These are phyloP conservation scores for Orchesella cincta DNA, from an alignment of 1,140 invertebrate genomes.

Conservation along the genomic window DNA sequence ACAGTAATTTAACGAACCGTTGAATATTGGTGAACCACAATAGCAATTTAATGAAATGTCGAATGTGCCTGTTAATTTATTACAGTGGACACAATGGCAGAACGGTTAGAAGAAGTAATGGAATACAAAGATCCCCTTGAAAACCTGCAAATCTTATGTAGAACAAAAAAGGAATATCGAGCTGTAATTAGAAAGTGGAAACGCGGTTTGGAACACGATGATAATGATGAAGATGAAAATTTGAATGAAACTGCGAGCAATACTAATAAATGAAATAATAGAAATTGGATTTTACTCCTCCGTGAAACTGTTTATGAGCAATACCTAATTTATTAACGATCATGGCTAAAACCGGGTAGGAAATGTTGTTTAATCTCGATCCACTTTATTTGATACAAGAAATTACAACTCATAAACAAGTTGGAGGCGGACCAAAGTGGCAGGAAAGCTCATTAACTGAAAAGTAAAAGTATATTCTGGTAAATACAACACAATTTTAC, in stretches of 20 bases:
- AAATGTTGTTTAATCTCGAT: too few relatives aligned
- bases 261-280: too few relatives aligned
- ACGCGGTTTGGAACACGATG: too few relatives aligned
- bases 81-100: conserved; percentile 9
- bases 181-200: background rate
- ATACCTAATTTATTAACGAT: too few relatives aligned
- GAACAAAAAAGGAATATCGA: conserved; percentile 3
- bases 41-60: background rate
- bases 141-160: conserved; percentile 18
- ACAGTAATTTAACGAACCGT: background rate
- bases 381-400: too few relatives aligned
- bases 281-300: too few relatives aligned
- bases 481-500: background rate
- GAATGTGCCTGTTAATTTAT: background rate
- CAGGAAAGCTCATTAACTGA: conserved; percentile 18
- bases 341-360: too few relatives aligned
- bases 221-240: background rate
- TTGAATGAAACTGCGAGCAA: too few relatives aligned
- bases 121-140: background rate
- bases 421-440: conserved; percentile 11
- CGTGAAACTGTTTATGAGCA: too few relatives aligned
- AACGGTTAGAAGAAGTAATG: background rate
- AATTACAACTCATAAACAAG: too few relatives aligned
- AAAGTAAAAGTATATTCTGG: background rate
- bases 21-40: background rate